Conservation (phyloP, 2,888 invertebrate species). For the Dromius quadrimaculatus region DNA sequence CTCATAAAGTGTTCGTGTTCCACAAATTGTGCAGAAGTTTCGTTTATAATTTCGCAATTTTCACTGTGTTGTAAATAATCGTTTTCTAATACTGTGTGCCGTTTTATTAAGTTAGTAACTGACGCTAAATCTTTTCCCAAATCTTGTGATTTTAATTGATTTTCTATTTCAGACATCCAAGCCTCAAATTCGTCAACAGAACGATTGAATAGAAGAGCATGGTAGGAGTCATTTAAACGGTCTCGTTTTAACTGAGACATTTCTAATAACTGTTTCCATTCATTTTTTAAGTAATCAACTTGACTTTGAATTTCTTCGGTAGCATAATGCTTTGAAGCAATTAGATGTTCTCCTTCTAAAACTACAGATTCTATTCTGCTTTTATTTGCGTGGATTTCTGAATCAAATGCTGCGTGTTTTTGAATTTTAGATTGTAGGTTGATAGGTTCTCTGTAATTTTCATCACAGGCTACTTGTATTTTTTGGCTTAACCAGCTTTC, state of each 20-base stretch:
- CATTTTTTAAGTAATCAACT: constrained; percentile 85
- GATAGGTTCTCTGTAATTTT: constrained; percentile 94
- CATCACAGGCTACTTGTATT: constrained; percentile 92
- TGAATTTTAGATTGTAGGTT: constrained; percentile 97
- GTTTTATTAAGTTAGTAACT: constrained; percentile 84
- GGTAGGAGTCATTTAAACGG: constrained; percentile 90
- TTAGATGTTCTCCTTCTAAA: constrained; percentile 81
- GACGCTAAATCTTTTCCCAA: constrained; percentile 91
- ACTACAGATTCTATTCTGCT: constrained; percentile 87
- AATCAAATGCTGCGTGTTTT: constrained; percentile 95
- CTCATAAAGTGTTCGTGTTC: constrained; percentile 89
- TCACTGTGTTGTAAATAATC: constrained; percentile 88
- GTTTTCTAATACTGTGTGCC: constrained; percentile 86
- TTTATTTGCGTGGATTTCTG: constrained; percentile 92
- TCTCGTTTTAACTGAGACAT: constrained; percentile 86
- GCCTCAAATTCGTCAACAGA: constrained; percentile 92
- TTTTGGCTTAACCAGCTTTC: constrained; percentile 95
- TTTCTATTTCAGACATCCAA: constrained; percentile 93
- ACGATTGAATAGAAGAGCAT: constrained; percentile 88
- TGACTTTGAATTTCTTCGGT: constrained; percentile 85
- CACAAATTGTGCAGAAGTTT: constrained; percentile 83
- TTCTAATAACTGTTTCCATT: constrained; percentile 88
- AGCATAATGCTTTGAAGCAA: constrained; percentile 89
- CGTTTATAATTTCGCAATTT: constrained; percentile 82
- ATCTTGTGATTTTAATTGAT: constrained; percentile 78